phyloP scores from a whole-genome alignment of 2,888 invertebrate genomes.

The Atrina japonica region DNA sequence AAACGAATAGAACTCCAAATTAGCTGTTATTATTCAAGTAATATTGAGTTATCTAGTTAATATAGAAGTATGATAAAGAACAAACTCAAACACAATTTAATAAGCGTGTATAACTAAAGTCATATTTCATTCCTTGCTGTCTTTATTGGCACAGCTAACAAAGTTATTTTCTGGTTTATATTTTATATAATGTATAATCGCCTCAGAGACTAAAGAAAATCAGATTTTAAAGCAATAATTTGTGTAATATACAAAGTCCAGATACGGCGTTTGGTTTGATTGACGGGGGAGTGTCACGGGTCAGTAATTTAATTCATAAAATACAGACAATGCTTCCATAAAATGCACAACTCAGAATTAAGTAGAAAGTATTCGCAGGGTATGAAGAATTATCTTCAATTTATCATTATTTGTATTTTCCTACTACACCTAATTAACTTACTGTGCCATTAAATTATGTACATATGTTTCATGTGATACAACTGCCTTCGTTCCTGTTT shows the following conservation, averaged over 20 bases:
- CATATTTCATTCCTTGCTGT: conserved; percentile 48
- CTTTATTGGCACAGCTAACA: conserved; percentile 50
- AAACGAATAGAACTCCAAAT: conserved; percentile 47
- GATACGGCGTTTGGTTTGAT: conserved; percentile 39
- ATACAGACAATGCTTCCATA: conserved; percentile 10
- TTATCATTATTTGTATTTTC: too few species aligned
- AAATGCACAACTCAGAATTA: too few species aligned
- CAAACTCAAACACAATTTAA: conserved; percentile 47
- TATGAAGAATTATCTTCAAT: too few species aligned
- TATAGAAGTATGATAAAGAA: conserved; percentile 49
- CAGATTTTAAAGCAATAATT: conserved; percentile 52
- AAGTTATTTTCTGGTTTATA: conserved; percentile 49
- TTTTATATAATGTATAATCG: conserved; percentile 51
- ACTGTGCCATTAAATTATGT: too few species aligned
- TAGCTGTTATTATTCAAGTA: conserved; percentile 46
- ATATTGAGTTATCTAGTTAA: conserved; percentile 48
- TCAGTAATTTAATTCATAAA: conserved; percentile 42
- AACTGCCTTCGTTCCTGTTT: too few species aligned
- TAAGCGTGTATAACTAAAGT: conserved; percentile 44
- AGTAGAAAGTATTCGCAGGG: too few species aligned
- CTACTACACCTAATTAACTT: too few species aligned
- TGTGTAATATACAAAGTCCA: conserved; percentile 50
- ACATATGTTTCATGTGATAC: too few species aligned
- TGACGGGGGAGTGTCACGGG: conserved; percentile 38
- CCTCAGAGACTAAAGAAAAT: conserved; percentile 49